phyloP scores from a whole-genome alignment of 2,797 vertebrate species.

The Squalus acanthias region DNA sequence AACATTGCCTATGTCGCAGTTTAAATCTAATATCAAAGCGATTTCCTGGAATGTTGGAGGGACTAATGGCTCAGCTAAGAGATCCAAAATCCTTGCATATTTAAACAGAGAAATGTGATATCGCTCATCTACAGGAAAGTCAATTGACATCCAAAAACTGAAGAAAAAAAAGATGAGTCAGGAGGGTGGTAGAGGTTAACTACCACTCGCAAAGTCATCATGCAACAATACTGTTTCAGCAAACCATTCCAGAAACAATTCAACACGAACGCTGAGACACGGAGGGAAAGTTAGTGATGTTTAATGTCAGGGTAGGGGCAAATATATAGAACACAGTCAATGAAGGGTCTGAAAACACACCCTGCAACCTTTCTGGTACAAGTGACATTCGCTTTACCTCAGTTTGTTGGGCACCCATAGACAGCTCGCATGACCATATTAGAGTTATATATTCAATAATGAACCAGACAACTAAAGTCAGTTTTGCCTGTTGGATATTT shows the following conservation, averaged over 20 bases:
- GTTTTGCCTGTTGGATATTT: background rate
- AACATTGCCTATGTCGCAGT: background rate
- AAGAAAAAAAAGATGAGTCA: slow-evolving; percentile 23
- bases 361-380: background rate
- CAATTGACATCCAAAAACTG: slow-evolving; percentile 31
- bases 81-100: slow-evolving; percentile 31
- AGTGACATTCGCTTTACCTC: background rate
- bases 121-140: slow-evolving; percentile 8
- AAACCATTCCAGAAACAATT: background rate
- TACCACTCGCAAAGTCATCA: background rate
- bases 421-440: too few relatives aligned
- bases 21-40: slow-evolving; percentile 19
- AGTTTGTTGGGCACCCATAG: background rate
- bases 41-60: slow-evolving; percentile 18
- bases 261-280: background rate
- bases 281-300: background rate
- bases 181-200: slow-evolving; percentile 23
- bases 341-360: background rate
- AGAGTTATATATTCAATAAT: background rate
- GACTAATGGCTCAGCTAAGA: background rate
- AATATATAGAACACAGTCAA: background rate
- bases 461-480: background rate
- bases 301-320: background rate
- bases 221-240: background rate
- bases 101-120: slow-evolving; percentile 33